Evolutionary conservation across 2,888 invertebrate species (phyloP).

Genomic region (Leptothorax acervorum): DNA sequence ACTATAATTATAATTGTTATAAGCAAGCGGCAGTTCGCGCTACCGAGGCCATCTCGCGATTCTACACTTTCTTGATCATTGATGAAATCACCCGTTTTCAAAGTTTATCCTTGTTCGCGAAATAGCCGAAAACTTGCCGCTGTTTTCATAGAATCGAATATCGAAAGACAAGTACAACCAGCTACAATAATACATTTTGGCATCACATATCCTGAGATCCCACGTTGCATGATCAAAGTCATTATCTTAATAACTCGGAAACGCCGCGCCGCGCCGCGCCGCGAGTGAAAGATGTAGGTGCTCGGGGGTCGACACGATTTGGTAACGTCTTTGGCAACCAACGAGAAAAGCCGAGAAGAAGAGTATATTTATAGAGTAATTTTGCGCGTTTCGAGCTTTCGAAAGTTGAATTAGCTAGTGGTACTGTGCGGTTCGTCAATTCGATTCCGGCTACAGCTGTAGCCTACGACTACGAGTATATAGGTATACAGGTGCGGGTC

Average conservation of each 20-base stretch:
- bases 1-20: no score
- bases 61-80: no score
- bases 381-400: no score
- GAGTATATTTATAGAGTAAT: not conserved
- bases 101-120: not conserved
- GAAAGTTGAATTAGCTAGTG: no score
- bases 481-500: no score
- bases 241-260: constrained; percentile 62
- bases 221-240: constrained; percentile 57
- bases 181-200: not conserved
- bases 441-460: no score
- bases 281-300: not conserved
- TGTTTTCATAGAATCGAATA: not conserved
- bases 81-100: no score
- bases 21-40: no score
- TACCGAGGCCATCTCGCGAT: no score
- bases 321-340: not conserved
- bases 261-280: not conserved
- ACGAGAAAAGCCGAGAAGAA: not conserved
- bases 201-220: constrained; percentile 24
- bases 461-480: no score
- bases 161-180: not conserved
- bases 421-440: no score
- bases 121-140: not conserved
- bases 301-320: constrained; percentile 4